Evolutionary conservation across 2,888 invertebrate species (phyloP).

Genomic region (Megaustenia siamemsis): DNA sequence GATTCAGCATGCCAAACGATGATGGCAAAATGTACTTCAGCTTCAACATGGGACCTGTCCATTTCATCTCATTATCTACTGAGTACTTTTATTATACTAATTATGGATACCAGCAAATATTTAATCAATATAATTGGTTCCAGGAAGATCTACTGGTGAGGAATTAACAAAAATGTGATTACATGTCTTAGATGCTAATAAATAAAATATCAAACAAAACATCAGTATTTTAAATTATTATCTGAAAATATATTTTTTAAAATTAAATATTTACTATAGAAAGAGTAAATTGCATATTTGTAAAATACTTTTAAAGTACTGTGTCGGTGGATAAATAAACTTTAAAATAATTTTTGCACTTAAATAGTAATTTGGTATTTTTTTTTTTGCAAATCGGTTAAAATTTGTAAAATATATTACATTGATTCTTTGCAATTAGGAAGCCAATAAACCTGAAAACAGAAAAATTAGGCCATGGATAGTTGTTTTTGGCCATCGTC

Average conservation of each 20-base stretch:
- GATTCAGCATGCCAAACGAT: slow-evolving; percentile 92
- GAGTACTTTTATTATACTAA: slow-evolving; percentile 92
- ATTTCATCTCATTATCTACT: slow-evolving; percentile 92
- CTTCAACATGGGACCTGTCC: slow-evolving; percentile 79
- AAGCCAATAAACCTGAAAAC: slow-evolving; percentile 77
- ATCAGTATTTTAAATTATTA: no score
- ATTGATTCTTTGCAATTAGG: slow-evolving; percentile 62
- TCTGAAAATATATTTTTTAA: no score
- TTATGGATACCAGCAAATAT: slow-evolving; percentile 88
- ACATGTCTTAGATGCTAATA: not conserved
- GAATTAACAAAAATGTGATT: not conserved
- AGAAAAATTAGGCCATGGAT: slow-evolving; percentile 79
- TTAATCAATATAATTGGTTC: slow-evolving; percentile 87
- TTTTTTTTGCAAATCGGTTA: no score
- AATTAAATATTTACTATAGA: no score
- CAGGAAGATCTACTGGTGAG: slow-evolving; percentile 85
- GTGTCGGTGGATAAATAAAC: no score
- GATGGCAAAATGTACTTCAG: slow-evolving; percentile 77
- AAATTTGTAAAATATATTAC: not conserved
- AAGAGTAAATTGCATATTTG: no score
- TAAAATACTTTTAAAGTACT: no score
- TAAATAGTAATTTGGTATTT: no score
- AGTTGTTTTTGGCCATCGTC: slow-evolving; percentile 79
- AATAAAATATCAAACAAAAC: not conserved
- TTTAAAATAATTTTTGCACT: no score